Percentiles rank a stretch among this genome's conserved stretches.
Evolutionary conservation across 2,113 vertebrate genomes (phyloP).

Genomic region (Cololabis saira): DNA sequence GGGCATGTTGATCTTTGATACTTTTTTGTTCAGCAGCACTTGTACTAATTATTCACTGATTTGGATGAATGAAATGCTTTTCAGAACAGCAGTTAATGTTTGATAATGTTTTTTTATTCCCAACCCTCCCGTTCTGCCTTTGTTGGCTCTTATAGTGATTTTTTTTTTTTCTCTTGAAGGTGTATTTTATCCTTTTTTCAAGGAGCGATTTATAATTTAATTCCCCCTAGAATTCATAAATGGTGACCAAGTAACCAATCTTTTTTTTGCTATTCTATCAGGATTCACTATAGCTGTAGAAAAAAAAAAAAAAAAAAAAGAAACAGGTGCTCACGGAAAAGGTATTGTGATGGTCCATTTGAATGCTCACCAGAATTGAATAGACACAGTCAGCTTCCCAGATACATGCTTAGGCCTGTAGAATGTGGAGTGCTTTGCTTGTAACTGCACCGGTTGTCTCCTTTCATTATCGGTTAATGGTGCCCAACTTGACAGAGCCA

Average conservation of each 20-base stretch:
- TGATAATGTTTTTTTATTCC: too few species aligned
- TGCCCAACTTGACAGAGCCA: conserved; percentile 93
- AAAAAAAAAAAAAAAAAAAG: neutral
- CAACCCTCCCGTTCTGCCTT: too few species aligned
- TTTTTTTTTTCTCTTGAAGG: too few species aligned
- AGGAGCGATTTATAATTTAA: conserved; percentile 2
- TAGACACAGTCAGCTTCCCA: conserved; percentile 87
- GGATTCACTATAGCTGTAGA: conserved; percentile 44
- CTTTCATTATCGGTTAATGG: conserved; percentile 98
- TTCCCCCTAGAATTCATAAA: conserved; percentile 41
- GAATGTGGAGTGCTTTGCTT: conserved; percentile 88
- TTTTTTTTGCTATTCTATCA: conserved; percentile 41
- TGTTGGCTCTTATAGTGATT: too few species aligned
- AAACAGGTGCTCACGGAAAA: conserved; percentile 47
- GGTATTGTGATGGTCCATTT: conserved; percentile 76
- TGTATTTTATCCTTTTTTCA: neutral
- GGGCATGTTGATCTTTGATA: conserved; percentile 56
- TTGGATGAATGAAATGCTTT: conserved; percentile 40
- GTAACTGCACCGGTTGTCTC: conserved; percentile 93
- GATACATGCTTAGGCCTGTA: conserved; percentile 90
- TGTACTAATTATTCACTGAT: conserved; percentile 62
- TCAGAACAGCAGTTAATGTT: too few species aligned
- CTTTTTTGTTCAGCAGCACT: conserved; percentile 60
- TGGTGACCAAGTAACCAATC: conserved; percentile 35
- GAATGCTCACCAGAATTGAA: conserved; percentile 83